Base-by-base conservation (phyloP, 2,113 vertebrate species). In the Pomatorhinus ruficollis region DNA sequence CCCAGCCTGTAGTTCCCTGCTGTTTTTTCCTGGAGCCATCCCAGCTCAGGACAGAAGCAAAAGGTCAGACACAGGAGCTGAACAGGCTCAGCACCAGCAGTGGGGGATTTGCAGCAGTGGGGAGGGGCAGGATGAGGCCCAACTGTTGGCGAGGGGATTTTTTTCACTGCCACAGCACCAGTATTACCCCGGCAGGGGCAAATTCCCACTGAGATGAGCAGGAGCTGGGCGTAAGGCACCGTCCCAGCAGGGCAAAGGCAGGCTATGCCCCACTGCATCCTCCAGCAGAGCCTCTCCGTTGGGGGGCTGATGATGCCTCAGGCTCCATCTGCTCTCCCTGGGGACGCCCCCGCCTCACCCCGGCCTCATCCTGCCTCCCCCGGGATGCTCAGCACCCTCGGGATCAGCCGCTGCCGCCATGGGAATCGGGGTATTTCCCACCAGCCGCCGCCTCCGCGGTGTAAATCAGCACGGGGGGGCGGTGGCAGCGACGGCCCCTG, bases 181-280 rank as follows among this genome's bases (percentile, higher is more conserved):
- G 5, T 1, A 10, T 64, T 56, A 81, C 40, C 64, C 69, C 1
- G 0, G 28, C 1, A 5, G 37, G 23, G 18, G 20, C 15, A 25
- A 76, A 94, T 68, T 89, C 87, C 79, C 1, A 0, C 60, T 15
- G 70, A 79, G 60, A 63, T n/a, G 47, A 82, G 61, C 57, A 39
- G 56, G 68, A 85, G 52, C 61, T 30, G 57, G 18, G 53, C 31
- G 5, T 4, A 63, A 75, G 0, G 7, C 69, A 42, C 31, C 64
- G 45, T 25, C 83, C 71, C 7, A 44, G 54, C 31, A 57, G 59
- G 63, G 54, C 1, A 3, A 1, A 1, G 27, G 72, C n/a, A 76
- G 65, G 74, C 33, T 19, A 30, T 2, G 4, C 21, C 91, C 83
- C 65, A 6, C 31, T 3, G 82, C 83, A 24, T 30, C 45, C 70